Conservation (phyloP, 2,797 vertebrate genomes). For the Leucoraja ocellata region DNA sequence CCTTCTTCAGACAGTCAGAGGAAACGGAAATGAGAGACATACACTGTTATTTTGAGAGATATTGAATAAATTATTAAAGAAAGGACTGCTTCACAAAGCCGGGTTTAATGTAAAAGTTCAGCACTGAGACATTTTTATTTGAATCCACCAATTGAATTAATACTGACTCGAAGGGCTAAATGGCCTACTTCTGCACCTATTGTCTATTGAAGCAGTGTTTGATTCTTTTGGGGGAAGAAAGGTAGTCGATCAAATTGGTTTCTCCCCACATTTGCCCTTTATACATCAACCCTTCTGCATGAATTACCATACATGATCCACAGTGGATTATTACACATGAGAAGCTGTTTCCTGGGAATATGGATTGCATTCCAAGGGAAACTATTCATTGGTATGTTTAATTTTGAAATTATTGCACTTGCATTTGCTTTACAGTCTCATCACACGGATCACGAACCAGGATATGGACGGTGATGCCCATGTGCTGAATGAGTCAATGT, state of each 20-base stretch:
- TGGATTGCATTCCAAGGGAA: not conserved
- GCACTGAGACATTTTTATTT: not conserved
- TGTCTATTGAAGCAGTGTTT: not conserved
- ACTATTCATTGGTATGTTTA: conserved; percentile 1
- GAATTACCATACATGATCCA: not conserved
- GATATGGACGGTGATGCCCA: conserved; percentile 73
- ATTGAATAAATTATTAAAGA: too few species aligned
- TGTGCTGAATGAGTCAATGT: conserved; percentile 54
- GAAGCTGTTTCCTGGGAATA: not conserved
- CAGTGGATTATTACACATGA: not conserved
- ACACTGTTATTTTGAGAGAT: too few species aligned
- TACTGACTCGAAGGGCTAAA: not conserved
- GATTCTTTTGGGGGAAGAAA: too few species aligned
- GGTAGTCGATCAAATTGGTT: not conserved
- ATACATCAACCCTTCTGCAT: not conserved
- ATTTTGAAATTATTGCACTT: not conserved
- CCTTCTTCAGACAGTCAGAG: too few species aligned
- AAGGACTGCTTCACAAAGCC: not conserved
- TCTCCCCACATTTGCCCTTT: not conserved
- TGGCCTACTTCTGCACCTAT: not conserved
- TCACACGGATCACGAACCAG: conserved; percentile 41
- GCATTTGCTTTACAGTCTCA: not conserved
- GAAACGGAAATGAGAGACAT: too few species aligned
- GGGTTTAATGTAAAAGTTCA: not conserved
- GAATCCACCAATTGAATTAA: not conserved